Conservation (phyloP, 2,888 invertebrate species). For the Malachius bipustulatus region DNA sequence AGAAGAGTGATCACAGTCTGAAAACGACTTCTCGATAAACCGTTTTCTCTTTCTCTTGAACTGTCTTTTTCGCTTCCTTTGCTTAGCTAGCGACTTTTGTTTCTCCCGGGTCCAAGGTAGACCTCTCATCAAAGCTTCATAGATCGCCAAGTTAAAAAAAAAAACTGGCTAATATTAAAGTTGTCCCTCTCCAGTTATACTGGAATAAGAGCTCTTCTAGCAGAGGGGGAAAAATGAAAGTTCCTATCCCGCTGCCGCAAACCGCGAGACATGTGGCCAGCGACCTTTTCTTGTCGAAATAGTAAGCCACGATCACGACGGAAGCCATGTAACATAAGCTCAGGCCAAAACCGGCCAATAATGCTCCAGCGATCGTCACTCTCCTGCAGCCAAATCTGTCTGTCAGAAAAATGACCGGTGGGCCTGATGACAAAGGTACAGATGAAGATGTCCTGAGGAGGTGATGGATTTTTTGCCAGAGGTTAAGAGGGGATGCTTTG, state of each 20-base stretch:
- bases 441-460: slow-evolving; percentile 27
- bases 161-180: slow-evolving; percentile 71
- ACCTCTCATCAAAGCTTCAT: slow-evolving; percentile 78
- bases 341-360: slow-evolving; percentile 72
- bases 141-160: slow-evolving; percentile 73
- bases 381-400: slow-evolving; percentile 61
- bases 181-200: slow-evolving; percentile 78
- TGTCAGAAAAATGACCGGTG: slow-evolving; percentile 71
- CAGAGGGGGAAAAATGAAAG: slow-evolving; percentile 77
- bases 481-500: too few species aligned
- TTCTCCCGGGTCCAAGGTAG: slow-evolving; percentile 73
- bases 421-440: slow-evolving; percentile 72
- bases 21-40: slow-evolving; percentile 59
- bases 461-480: too few species aligned
- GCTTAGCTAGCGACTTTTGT: slow-evolving; percentile 47
- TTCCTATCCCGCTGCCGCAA: slow-evolving; percentile 82
- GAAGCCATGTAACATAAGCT: slow-evolving; percentile 81
- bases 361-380: slow-evolving; percentile 48
- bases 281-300: slow-evolving; percentile 80
- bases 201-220: slow-evolving; percentile 65
- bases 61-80: slow-evolving; percentile 49
- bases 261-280: slow-evolving; percentile 80
- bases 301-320: slow-evolving; percentile 83
- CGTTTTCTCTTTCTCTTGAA: slow-evolving; percentile 43
- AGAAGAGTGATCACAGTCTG: slow-evolving; percentile 55